Evolutionary conservation across 2,797 vertebrate genomes (phyloP).

Genomic region (Girardinus metallicus): DNA sequence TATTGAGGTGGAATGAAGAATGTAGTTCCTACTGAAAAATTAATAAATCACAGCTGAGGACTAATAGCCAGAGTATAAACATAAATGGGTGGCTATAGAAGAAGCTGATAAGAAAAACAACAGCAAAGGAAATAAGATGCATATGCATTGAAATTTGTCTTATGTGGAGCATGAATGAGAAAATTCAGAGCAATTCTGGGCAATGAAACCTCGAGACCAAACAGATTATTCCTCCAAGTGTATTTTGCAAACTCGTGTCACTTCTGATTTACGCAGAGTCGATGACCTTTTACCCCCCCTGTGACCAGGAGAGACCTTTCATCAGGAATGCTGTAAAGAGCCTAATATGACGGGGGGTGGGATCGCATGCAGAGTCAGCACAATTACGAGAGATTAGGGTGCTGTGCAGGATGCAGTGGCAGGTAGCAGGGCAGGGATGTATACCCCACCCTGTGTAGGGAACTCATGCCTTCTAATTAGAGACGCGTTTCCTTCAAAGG

Average conservation of each 20-base stretch:
- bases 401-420: constrained; percentile 54
- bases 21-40: constrained; percentile 15
- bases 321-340: constrained; percentile 70
- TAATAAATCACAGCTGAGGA: constrained; percentile 25
- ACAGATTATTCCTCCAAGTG: constrained; percentile 61
- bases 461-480: constrained; percentile 67
- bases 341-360: constrained; percentile 75
- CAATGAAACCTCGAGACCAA: constrained; percentile 34
- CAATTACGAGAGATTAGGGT: constrained; percentile 78
- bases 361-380: constrained; percentile 38
- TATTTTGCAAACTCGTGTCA: constrained; percentile 78
- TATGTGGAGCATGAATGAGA: constrained; percentile 14
- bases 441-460: constrained; percentile 48
- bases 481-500: constrained; percentile 47
- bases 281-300: constrained; percentile 38
- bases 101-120: constrained; percentile 30
- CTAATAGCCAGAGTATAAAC: constrained; percentile 19
- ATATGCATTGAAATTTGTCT: constrained; percentile 6
- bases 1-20: background rate
- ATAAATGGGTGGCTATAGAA: constrained; percentile 11
- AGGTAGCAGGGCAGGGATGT: constrained; percentile 57
- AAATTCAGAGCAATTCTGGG: constrained; percentile 8
- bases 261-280: constrained; percentile 60
- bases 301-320: constrained; percentile 65
- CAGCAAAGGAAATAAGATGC: constrained; percentile 26